Conservation (phyloP, 2,113 vertebrate species). For the Vulpes lagopus region DNA sequence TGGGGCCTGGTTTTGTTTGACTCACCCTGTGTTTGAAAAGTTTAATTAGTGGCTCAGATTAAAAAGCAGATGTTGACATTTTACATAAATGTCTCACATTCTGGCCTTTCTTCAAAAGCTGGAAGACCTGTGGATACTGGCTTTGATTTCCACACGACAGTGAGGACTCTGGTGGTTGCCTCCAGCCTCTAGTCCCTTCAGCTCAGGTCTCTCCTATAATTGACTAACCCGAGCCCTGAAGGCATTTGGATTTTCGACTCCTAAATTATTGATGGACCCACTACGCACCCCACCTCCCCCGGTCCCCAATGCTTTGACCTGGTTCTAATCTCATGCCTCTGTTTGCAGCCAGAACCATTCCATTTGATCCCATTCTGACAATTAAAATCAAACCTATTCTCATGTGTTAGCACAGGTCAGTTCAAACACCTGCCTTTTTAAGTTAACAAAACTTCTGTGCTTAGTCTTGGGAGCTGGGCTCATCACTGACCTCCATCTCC, state of each 20-base stretch:
- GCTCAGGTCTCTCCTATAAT: background rate
- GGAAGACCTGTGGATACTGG: background rate
- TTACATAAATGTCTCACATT: background rate
- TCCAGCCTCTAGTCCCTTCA: background rate
- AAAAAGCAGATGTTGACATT: background rate
- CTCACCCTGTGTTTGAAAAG: background rate
- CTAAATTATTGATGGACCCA: background rate
- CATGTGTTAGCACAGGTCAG: accelerated
- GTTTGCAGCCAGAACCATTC: background rate
- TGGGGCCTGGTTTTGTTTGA: background rate
- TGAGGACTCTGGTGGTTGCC: accelerated
- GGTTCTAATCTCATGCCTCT: background rate
- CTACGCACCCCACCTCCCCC: no score
- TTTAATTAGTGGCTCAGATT: background rate
- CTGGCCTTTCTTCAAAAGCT: background rate
- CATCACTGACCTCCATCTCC: background rate
- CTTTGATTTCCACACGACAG: background rate
- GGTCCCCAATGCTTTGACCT: background rate
- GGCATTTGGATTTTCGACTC: background rate
- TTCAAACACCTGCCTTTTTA: background rate
- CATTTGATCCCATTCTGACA: background rate
- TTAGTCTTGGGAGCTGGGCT: background rate
- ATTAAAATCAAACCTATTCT: background rate
- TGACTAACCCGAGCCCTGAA: background rate
- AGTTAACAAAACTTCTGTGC: background rate